These are phyloP conservation scores for Neotragus moschatus DNA, from an alignment of 2,113 vertebrate genomes.

Conservation along the genomic window DNA sequence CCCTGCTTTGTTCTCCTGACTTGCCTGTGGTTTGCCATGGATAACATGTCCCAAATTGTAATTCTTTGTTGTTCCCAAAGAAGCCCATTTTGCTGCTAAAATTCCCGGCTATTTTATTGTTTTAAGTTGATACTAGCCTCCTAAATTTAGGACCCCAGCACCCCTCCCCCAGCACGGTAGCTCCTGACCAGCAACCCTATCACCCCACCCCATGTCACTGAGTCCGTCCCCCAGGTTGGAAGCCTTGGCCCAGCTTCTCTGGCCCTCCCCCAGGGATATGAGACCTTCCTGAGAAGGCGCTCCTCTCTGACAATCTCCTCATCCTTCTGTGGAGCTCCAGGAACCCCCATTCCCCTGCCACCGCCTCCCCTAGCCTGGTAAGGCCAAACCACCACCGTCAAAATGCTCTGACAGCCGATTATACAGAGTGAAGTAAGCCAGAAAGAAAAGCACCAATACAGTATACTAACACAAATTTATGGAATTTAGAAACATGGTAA, in stretches of 20 bases:
- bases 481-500: no score
- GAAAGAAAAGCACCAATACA: no score
- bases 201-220: fast-evolving
- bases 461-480: no score
- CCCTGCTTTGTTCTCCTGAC: neutral
- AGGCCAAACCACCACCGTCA: neutral
- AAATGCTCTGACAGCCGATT: no score
- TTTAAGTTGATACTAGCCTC: neutral
- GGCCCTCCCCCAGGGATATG: neutral
- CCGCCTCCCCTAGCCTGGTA: neutral
- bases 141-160: neutral
- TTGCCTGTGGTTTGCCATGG: neutral
- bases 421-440: no score
- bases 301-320: neutral
- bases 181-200: neutral
- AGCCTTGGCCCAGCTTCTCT: neutral
- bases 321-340: neutral
- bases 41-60: no score
- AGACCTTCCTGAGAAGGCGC: fast-evolving
- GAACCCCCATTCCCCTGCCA: neutral
- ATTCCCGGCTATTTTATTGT: neutral
- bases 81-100: neutral
- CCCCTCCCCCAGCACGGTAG: no score
- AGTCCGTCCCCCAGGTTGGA: neutral
- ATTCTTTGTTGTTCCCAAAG: neutral